A percentile compares a stretch with the other conserved stretches of the same genome.
These are phyloP conservation scores for Cantharis nigra DNA, from an alignment of 2,888 invertebrate species.

Conservation along the genomic window DNA sequence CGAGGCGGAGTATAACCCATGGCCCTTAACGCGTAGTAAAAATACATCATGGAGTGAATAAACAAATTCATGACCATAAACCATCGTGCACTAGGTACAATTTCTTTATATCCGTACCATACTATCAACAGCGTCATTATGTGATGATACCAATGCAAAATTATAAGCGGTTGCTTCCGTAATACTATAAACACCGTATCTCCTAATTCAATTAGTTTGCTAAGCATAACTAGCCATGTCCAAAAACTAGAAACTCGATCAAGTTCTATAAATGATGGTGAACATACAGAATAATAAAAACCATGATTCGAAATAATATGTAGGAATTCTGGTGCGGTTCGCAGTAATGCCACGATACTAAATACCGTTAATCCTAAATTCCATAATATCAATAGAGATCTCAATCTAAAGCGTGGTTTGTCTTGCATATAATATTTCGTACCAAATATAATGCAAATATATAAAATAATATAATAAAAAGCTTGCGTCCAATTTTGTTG, in stretches of 20 bases:
- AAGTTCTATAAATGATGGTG: constrained; percentile 90
- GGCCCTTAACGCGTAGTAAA: constrained; percentile 85
- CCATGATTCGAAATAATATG: constrained; percentile 89
- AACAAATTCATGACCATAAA: constrained; percentile 94
- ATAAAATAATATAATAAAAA: constrained; percentile 83
- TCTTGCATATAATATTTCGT: constrained; percentile 93
- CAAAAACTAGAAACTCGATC: constrained; percentile 95
- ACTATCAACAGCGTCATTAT: constrained; percentile 92
- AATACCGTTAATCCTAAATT: constrained; percentile 90
- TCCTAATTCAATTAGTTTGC: constrained; percentile 94
- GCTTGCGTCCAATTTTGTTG: constrained; percentile 93
- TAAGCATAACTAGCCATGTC: constrained; percentile 96
- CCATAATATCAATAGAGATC: constrained; percentile 88
- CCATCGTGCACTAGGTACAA: constrained; percentile 89
- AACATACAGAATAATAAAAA: constrained; percentile 93
- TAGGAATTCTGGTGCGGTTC: constrained; percentile 92
- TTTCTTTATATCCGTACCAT: constrained; percentile 91
- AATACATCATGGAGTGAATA: constrained; percentile 90
- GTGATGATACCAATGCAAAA: constrained; percentile 97
- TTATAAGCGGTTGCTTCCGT: constrained; percentile 90
- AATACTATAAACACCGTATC: constrained; percentile 94
- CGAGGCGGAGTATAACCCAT: constrained; percentile 85
- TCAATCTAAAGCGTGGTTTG: constrained; percentile 86
- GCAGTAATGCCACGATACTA: constrained; percentile 90
- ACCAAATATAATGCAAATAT: constrained; percentile 92